These are phyloP conservation scores for Pterocles gutturalis DNA, from an alignment of 2,113 vertebrate species.

Conservation along the genomic window DNA sequence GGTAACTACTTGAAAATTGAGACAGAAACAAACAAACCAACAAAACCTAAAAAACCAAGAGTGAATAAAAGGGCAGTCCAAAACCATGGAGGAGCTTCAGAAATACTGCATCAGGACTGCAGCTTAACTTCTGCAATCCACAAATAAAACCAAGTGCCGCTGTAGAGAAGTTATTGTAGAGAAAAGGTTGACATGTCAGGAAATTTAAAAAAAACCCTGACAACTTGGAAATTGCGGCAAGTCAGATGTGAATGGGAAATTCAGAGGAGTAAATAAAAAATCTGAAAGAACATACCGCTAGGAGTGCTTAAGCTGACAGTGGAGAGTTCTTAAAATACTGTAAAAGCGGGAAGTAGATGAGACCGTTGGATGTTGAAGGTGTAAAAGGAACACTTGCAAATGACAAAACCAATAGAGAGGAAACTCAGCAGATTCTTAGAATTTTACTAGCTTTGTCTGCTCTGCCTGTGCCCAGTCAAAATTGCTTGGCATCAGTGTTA, in stretches of 20 bases:
- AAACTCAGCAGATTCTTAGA: background rate
- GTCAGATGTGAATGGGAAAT: background rate
- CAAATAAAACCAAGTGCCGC: background rate
- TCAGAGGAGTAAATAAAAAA: background rate
- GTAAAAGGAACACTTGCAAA: background rate
- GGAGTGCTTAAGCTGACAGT: background rate
- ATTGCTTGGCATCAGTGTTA: background rate
- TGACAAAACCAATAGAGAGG: background rate
- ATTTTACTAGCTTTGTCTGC: background rate
- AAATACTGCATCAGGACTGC: background rate
- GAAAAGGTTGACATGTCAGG: background rate
- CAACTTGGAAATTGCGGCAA: fast-evolving
- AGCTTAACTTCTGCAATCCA: background rate
- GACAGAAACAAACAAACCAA: background rate
- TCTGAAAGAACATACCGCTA: background rate
- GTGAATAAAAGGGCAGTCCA: background rate
- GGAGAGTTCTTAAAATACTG: background rate
- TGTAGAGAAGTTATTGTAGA: background rate
- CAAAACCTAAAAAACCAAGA: background rate
- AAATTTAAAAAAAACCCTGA: background rate
- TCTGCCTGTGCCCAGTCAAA: background rate
- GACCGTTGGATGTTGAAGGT: background rate
- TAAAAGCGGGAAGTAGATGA: background rate
- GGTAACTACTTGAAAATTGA: background rate
- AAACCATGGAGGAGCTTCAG: background rate